These are phyloP conservation scores for Ephydatia muelleri DNA, from an alignment of 37 sponge, comb jelly and placozoan species.

Conservation along the genomic window DNA sequence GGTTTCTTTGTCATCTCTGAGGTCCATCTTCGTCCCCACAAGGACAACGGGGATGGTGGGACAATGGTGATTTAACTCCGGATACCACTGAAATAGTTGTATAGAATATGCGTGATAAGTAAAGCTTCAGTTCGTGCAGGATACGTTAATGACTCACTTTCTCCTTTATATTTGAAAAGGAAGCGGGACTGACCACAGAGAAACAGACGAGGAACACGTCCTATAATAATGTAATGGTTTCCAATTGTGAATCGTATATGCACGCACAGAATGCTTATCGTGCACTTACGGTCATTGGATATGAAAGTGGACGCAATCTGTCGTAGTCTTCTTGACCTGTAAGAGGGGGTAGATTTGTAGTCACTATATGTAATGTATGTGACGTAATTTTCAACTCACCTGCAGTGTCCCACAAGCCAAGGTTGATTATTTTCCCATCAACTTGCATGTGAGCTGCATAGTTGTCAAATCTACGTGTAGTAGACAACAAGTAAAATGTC, in stretches of 20 bases:
- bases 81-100: too few relatives aligned
- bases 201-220: background rate
- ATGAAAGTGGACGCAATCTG: background rate
- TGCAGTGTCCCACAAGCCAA: slow-evolving; percentile 44
- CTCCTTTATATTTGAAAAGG: too few relatives aligned
- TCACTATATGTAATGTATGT: background rate
- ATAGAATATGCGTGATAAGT: too few relatives aligned
- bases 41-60: too few relatives aligned
- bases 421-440: slow-evolving; percentile 20
- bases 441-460: slow-evolving; percentile 33
- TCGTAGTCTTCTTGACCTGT: background rate
- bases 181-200: background rate
- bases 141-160: too few relatives aligned
- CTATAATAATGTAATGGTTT: background rate
- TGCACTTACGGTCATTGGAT: background rate
- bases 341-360: background rate
- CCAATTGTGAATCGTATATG: too few relatives aligned
- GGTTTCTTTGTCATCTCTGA: too few relatives aligned
- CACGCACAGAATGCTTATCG: too few relatives aligned
- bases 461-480: slow-evolving; percentile 50
- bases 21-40: too few relatives aligned
- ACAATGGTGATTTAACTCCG: too few relatives aligned
- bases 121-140: too few relatives aligned
- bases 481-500: too few relatives aligned
- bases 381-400: background rate